These are phyloP conservation scores for Onychorhynchus coronatus DNA, from an alignment of 2,113 vertebrate genomes.

Conservation along the genomic window DNA sequence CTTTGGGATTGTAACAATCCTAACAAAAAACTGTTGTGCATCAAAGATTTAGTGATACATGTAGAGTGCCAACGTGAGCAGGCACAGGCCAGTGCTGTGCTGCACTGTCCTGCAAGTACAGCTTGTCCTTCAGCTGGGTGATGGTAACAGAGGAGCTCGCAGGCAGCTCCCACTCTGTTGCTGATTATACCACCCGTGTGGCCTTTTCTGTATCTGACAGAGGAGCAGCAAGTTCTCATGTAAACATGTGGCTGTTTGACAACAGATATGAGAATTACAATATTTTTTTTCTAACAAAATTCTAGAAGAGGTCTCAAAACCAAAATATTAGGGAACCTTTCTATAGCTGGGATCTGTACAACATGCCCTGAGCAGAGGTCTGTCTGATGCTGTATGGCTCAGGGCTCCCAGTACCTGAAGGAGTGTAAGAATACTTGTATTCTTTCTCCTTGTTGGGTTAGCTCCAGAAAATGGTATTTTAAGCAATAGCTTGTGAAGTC, in stretches of 20 bases:
- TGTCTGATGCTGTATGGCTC: not conserved
- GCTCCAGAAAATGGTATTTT: not conserved
- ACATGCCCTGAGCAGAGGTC: not conserved
- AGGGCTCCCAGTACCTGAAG: not conserved
- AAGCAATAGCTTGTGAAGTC: not conserved
- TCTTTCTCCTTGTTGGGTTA: not conserved
- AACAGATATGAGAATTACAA: not conserved
- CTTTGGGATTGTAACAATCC: not conserved
- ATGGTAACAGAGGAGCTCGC: not conserved
- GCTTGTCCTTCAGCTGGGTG: not conserved
- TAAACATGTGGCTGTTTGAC: not conserved
- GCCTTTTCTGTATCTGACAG: not conserved
- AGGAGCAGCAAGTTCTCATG: not conserved
- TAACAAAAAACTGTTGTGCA: not conserved
- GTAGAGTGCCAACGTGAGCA: rapidly evolving
- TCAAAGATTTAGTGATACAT: not conserved
- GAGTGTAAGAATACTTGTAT: not conserved
- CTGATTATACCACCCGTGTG: not conserved
- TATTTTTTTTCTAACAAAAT: not conserved
- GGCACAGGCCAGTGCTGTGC: not conserved
- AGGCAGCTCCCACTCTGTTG: not conserved
- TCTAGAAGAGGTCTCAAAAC: not conserved
- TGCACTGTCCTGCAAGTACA: not conserved
- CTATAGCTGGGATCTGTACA: not conserved
- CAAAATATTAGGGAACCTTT: not conserved